Evolutionary conservation across 2,888 invertebrate genomes (phyloP).

Genomic region (Drosophila dives): DNA sequence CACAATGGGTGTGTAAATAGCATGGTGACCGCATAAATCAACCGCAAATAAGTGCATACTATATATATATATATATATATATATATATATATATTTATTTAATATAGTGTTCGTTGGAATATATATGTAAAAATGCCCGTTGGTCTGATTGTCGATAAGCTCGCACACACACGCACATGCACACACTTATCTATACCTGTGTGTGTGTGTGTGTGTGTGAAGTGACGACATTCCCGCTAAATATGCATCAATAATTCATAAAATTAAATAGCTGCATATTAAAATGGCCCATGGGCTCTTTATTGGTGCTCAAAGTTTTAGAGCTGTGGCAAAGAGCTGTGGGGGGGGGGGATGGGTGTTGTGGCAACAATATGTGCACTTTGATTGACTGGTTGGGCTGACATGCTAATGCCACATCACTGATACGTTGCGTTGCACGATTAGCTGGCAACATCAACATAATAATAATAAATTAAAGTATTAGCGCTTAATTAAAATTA

Average conservation of each 20-base stretch:
- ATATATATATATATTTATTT: conserved; percentile 25
- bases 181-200: not conserved
- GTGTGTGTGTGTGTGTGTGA: conserved; percentile 6
- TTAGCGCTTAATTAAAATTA: conserved; percentile 81
- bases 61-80: conserved; percentile 41
- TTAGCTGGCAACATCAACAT: conserved; percentile 47
- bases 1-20: conserved; percentile 56
- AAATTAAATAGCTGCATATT: conserved; percentile 70
- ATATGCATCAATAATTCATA: conserved; percentile 75
- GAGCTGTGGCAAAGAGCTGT: not conserved
- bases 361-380: conserved; percentile 15
- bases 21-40: conserved; percentile 76
- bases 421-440: conserved; percentile 38
- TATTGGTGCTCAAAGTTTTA: not conserved
- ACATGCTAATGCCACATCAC: conserved; percentile 54
- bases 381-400: conserved; percentile 37
- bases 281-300: conserved; percentile 23
- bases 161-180: conserved; percentile 1
- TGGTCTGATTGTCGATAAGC: conserved; percentile 57
- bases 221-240: conserved; percentile 40
- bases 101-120: conserved; percentile 38
- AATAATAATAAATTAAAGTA: conserved; percentile 76
- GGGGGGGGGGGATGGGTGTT: not conserved
- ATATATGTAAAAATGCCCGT: conserved; percentile 45
- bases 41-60: conserved; percentile 59